Evolutionary conservation across 1,140 invertebrate genomes (phyloP), one percentile per base, ranked within the genome.

Genomic region (Aporrectodea caliginosa): DNA sequence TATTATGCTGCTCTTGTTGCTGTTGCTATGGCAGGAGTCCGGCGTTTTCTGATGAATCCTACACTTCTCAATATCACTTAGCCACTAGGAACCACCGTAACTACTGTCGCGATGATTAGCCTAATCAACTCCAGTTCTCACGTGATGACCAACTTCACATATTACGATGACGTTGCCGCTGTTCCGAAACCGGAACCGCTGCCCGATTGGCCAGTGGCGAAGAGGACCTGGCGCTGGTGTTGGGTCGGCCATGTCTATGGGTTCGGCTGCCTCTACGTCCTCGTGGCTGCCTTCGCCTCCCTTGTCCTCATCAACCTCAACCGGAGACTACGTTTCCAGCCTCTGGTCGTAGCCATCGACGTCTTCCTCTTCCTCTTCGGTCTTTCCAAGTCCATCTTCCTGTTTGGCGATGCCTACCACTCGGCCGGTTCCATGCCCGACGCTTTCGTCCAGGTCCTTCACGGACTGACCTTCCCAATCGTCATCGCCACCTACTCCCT

Each of bases 391-490:
- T n/a, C 2, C 70, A n/a, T 31, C 70, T 6, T 12, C 12, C 70
- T 72, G 70, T 31, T 72, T n/a, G 70, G 70, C 70, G 70, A 72
- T 27, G 2, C 70, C 2, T 72, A 72, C 70, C 2, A 2, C 2
- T 72, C 70, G 22, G 2, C 14, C 1, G n/a, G 72, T 22, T 31
- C 30, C 30, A 16, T 79, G 43, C 70, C 70, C 2, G 29, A 34
- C 1, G 70, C 33, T 14, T 14, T 79, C 1, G 72, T 75, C 33
- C 70, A 33, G 16, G 33, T 73, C 16, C n/a, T 74, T 16, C 33
- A 74, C 32, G 72, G n/a, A 16, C 27, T 74, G 33, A 35, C 35
- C 78, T 79, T 30, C 33, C 78, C 78, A 12, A 35, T 27, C 69
- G 27, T 79, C 1, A 75, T 43, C 30, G 34, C 29, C 31, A 30